Conservation (phyloP, 1,140 invertebrate genomes). For the Chrysomallon squamiferum region DNA sequence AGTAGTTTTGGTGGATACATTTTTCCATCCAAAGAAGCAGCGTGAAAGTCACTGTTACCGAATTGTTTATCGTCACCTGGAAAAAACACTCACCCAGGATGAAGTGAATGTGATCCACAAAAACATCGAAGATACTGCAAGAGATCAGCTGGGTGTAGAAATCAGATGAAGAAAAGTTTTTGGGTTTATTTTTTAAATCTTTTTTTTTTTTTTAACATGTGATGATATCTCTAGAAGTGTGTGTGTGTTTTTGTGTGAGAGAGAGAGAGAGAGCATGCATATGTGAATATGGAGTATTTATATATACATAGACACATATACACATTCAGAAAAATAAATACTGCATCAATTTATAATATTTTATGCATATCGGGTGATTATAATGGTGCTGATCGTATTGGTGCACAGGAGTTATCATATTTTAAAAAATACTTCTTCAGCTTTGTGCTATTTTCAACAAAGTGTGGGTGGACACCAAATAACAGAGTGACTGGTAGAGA, state of each 20-base stretch:
- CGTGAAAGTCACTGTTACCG: constrained; percentile 88
- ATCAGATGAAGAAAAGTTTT: constrained; percentile 37
- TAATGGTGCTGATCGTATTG: too few relatives aligned
- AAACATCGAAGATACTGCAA: constrained; percentile 73
- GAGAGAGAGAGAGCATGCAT: too few relatives aligned
- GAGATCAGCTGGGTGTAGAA: constrained; percentile 73
- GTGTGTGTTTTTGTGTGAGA: neutral
- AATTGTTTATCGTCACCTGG: constrained; percentile 93
- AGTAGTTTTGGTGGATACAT: constrained; percentile 80
- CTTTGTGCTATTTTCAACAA: too few relatives aligned
- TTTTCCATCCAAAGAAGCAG: constrained; percentile 83
- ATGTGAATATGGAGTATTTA: neutral
- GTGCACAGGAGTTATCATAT: too few relatives aligned
- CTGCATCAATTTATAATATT: neutral
- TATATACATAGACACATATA: neutral
- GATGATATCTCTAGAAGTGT: neutral
- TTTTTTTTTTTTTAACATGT: too few relatives aligned
- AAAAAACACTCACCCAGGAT: constrained; percentile 82
- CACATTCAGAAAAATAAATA: neutral
- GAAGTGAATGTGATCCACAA: constrained; percentile 90
- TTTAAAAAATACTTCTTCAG: too few relatives aligned
- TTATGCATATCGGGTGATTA: too few relatives aligned
- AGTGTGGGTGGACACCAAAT: too few relatives aligned
- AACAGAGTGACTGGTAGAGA: too few relatives aligned
- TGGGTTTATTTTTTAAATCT: neutral